Conservation (phyloP, 2,113 vertebrate species). For the Ammospiza nelsoni region DNA sequence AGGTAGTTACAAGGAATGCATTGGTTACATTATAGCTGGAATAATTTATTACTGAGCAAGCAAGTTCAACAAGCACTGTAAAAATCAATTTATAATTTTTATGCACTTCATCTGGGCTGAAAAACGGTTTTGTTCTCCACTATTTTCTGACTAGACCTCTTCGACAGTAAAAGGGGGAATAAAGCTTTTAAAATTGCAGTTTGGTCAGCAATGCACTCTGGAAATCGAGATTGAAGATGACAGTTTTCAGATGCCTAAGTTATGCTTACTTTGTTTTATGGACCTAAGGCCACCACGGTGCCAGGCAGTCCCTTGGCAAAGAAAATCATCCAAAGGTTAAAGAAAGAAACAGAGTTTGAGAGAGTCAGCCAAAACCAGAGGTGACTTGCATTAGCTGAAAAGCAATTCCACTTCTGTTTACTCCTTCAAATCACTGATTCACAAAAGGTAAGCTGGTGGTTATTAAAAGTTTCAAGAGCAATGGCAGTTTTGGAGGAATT, state of each 20-base stretch:
- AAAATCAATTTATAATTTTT: constrained; percentile 70
- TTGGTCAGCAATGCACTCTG: constrained; percentile 36
- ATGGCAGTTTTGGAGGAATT: background rate
- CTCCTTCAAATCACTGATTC: background rate
- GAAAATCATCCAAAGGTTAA: constrained; percentile 32
- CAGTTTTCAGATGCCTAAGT: constrained; percentile 48
- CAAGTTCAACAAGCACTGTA: constrained; percentile 60
- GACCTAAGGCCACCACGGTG: background rate
- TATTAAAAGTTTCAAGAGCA: constrained; percentile 24
- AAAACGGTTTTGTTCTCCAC: constrained; percentile 54
- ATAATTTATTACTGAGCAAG: constrained; percentile 68
- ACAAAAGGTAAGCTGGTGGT: background rate
- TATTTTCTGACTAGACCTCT: constrained; percentile 46
- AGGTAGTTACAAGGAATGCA: constrained; percentile 27
- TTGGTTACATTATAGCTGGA: constrained; percentile 44
- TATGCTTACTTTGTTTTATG: constrained; percentile 43
- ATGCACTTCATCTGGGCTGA: constrained; percentile 53
- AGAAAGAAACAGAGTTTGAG: background rate
- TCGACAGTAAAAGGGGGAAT: background rate
- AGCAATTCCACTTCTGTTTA: constrained; percentile 27
- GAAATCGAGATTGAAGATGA: constrained; percentile 63
- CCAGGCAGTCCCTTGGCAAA: background rate
- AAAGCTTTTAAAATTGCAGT: constrained; percentile 58
- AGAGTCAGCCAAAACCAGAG: background rate
- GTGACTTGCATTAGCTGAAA: constrained; percentile 10